These are phyloP conservation scores for Philaenus spumarius DNA, from an alignment of 1,140 invertebrate species.

Conservation along the genomic window DNA sequence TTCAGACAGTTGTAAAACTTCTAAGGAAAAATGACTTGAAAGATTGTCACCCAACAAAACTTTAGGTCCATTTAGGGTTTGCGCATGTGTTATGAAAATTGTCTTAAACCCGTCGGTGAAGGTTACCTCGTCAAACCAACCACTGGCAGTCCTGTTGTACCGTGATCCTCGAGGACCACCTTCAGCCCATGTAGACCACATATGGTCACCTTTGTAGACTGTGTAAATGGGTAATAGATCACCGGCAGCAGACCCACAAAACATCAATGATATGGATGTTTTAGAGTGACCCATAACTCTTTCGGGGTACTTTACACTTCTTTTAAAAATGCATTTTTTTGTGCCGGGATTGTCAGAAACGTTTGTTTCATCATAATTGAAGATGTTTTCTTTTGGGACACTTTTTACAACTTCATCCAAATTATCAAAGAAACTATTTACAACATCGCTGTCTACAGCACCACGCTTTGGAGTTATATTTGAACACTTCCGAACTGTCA, in stretches of 20 bases:
- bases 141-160: slow-evolving; percentile 37
- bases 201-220: slow-evolving; percentile 36
- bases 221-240: slow-evolving; percentile 33
- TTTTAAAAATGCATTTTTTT: slow-evolving; percentile 24
- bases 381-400: slow-evolving; percentile 32
- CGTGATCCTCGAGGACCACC: slow-evolving; percentile 31
- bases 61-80: slow-evolving; percentile 18
- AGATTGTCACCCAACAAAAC: slow-evolving; percentile 39
- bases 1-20: slow-evolving; percentile 33
- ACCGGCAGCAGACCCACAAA: slow-evolving; percentile 20
- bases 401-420: slow-evolving; percentile 28
- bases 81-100: slow-evolving; percentile 28
- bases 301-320: slow-evolving; percentile 22
- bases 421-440: slow-evolving; percentile 32
- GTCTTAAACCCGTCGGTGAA: slow-evolving; percentile 39
- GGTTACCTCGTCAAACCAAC: slow-evolving; percentile 33
- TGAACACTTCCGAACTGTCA: not conserved
- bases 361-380: too few species aligned
- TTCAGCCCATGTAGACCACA: slow-evolving; percentile 36
- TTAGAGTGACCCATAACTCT: slow-evolving; percentile 14
- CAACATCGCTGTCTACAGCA: slow-evolving; percentile 8
- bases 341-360: slow-evolving; percentile 35
- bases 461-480: not conserved
- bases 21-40: slow-evolving; percentile 33
- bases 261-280: slow-evolving; percentile 18